Percentiles rank a stretch among this genome's conserved stretches.
phyloP scores from a whole-genome alignment of 2,888 invertebrate species.

The Eretmocerus hayati region DNA sequence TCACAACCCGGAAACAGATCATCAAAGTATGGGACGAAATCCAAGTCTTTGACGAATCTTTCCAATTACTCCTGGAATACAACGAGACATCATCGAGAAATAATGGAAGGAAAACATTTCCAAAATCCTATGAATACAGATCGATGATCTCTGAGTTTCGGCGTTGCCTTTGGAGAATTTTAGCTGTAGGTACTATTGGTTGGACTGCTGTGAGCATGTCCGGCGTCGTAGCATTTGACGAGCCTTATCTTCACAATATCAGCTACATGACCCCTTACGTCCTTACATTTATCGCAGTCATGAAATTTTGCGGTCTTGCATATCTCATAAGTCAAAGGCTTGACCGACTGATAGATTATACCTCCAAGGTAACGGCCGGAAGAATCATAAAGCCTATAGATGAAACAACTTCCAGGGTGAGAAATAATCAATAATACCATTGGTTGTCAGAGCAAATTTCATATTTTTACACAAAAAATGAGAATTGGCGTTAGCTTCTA shows the following conservation, averaged over 20 bases:
- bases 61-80: too few relatives aligned
- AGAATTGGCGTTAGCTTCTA: too few relatives aligned
- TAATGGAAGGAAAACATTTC: conserved; percentile 32
- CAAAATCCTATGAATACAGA: conserved; percentile 25
- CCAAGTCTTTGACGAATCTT: conserved; percentile 35
- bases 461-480: too few relatives aligned
- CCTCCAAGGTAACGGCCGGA: too few relatives aligned
- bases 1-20: too few relatives aligned
- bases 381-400: too few relatives aligned
- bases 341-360: too few relatives aligned
- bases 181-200: conserved; percentile 21
- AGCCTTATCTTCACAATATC: conserved; percentile 31
- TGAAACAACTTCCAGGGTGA: too few relatives aligned
- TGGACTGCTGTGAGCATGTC: conserved; percentile 31
- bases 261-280: conserved; percentile 35
- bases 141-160: not conserved
- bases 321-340: conserved; percentile 37
- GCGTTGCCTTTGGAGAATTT: conserved; percentile 31
- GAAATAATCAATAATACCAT: too few relatives aligned
- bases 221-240: conserved; percentile 35
- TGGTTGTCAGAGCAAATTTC: too few relatives aligned
- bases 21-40: conserved; percentile 40
- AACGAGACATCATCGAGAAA: too few relatives aligned
- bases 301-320: conserved; percentile 34
- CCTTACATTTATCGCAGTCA: conserved; percentile 27